A percentile compares a stretch with the other conserved stretches of the same genome.
Conservation (phyloP, 2,113 vertebrate genomes). For the Grus americana region DNA sequence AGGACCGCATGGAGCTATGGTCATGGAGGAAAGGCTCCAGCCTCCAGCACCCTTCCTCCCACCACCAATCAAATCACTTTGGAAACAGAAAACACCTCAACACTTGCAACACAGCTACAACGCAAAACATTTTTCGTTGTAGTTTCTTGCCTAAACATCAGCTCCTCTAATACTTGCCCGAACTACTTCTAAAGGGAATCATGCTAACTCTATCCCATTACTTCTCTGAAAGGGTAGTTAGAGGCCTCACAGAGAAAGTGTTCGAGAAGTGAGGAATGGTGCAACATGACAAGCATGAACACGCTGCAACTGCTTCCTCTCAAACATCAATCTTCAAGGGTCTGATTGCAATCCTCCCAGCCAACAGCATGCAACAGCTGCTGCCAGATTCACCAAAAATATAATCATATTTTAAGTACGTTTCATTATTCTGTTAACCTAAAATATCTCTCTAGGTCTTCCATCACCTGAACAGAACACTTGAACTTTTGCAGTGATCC, state of each 20-base stretch:
- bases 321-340: neutral
- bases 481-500: neutral
- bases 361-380: neutral
- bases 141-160: neutral
- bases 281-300: neutral
- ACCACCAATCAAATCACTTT: neutral
- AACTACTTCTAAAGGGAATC: neutral
- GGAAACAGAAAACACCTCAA: neutral
- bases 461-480: neutral
- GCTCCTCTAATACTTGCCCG: neutral
- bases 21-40: neutral
- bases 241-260: neutral
- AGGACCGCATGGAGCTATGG: rapidly evolving
- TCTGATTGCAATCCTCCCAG: neutral
- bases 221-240: neutral
- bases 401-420: neutral
- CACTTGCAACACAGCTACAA: neutral
- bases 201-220: neutral
- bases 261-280: neutral
- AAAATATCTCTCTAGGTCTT: neutral
- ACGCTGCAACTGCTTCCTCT: neutral
- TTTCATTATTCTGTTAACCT: neutral
- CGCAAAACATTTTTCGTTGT: neutral
- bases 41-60: neutral
- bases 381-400: neutral